These are phyloP conservation scores for Arvicanthis niloticus DNA, from an alignment of 2,113 vertebrate species.

Conservation along the genomic window DNA sequence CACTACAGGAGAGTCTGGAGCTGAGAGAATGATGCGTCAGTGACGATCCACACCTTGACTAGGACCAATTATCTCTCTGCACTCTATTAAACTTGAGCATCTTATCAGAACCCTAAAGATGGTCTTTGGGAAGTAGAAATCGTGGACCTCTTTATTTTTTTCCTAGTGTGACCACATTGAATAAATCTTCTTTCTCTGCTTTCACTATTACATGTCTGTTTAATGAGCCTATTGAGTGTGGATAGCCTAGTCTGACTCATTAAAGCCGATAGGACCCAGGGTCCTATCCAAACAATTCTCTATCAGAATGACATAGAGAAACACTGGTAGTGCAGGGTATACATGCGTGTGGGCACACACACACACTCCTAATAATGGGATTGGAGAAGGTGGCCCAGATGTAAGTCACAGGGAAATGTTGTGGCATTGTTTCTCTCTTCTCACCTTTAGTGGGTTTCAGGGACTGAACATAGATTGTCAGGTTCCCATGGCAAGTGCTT, in stretches of 20 bases:
- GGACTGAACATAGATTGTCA: background rate
- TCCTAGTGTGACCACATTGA: background rate
- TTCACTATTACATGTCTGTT: background rate
- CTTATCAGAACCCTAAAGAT: background rate
- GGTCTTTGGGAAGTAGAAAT: background rate
- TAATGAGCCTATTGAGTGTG: background rate
- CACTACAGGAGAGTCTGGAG: background rate
- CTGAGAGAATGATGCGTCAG: background rate
- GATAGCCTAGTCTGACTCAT: background rate
- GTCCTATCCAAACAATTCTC: background rate
- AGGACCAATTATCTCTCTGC: background rate
- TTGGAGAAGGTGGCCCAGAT: background rate
- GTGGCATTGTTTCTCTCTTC: background rate
- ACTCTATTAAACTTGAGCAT: background rate
- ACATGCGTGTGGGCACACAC: background rate
- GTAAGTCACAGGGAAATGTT: background rate
- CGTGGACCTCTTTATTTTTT: background rate
- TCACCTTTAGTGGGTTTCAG: background rate
- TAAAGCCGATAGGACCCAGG: background rate
- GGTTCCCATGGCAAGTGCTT: background rate
- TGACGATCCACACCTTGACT: background rate
- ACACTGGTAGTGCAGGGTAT: background rate
- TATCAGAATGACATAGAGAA: background rate
- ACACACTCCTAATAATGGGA: background rate
- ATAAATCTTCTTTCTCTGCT: background rate